Conservation (phyloP, 2,113 vertebrate genomes). For the Corynorhinus townsendii region DNA sequence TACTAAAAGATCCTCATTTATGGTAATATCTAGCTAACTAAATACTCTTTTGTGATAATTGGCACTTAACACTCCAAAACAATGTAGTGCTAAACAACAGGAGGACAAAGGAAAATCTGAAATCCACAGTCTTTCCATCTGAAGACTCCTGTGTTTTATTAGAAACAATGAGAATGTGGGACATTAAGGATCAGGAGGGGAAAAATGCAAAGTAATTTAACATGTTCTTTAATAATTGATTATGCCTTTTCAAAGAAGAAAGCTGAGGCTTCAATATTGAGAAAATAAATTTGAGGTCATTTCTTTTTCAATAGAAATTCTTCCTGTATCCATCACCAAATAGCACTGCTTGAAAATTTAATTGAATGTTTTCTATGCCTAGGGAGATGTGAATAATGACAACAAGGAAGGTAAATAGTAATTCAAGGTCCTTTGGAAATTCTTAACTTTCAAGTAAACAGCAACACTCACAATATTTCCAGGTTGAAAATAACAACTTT, state of each 20-base stretch:
- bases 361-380: slow-evolving; percentile 58
- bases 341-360: slow-evolving; percentile 52
- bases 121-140: not conserved
- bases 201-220: not conserved
- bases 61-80: not conserved
- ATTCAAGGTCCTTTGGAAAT: slow-evolving; percentile 57
- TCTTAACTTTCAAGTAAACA: slow-evolving; percentile 41
- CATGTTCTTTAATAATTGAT: slow-evolving; percentile 24
- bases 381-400: slow-evolving; percentile 41
- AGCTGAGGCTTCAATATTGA: not conserved
- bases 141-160: not conserved
- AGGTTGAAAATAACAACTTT: slow-evolving; percentile 15
- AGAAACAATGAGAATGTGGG: not conserved
- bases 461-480: not conserved
- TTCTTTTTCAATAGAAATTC: slow-evolving; percentile 40
- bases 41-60: slow-evolving; percentile 15
- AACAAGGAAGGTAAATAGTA: slow-evolving; percentile 51
- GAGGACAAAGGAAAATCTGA: not conserved
- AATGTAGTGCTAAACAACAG: not conserved
- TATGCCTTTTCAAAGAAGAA: slow-evolving; percentile 35
- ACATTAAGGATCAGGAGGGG: not conserved
- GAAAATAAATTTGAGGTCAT: slow-evolving; percentile 47
- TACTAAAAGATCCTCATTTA: not conserved
- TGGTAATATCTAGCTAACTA: not conserved
- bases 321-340: slow-evolving; percentile 1